These are phyloP conservation scores for Hedya salicella DNA, from an alignment of 2,888 invertebrate species.

Conservation along the genomic window DNA sequence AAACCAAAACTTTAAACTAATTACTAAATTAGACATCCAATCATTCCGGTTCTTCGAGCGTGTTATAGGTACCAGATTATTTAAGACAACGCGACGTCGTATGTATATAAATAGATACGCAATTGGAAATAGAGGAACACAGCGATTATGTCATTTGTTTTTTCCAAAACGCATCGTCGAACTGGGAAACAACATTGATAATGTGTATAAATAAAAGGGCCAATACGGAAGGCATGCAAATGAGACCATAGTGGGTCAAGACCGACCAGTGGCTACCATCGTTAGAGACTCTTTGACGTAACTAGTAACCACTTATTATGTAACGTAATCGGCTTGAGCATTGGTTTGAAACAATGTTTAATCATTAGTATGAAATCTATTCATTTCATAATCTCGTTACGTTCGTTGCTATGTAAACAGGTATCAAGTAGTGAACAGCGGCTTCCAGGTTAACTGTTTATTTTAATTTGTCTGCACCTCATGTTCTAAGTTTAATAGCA, in stretches of 20 bases:
- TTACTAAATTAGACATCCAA: constrained; percentile 44
- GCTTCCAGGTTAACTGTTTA: no score
- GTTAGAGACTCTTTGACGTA: constrained; percentile 19
- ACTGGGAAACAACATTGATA: constrained; percentile 11
- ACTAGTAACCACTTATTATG: constrained; percentile 30
- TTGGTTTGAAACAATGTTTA: constrained; percentile 26
- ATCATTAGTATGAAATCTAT: constrained; percentile 25
- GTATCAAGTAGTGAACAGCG: neutral
- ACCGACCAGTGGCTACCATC: constrained; percentile 30
- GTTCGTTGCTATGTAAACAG: neutral
- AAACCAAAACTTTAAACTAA: constrained; percentile 3
- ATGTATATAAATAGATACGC: neutral
- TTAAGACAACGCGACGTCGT: constrained; percentile 28
- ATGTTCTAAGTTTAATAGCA: no score
- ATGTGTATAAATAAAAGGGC: constrained; percentile 6
- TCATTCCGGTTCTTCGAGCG: constrained; percentile 50
- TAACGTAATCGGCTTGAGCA: constrained; percentile 23
- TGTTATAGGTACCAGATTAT: constrained; percentile 47
- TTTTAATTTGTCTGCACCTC: no score
- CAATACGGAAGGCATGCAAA: constrained; percentile 32
- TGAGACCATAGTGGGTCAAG: constrained; percentile 39
- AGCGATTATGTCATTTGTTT: neutral
- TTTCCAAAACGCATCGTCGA: neutral
- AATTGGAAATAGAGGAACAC: neutral
- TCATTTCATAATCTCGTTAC: constrained; percentile 37